Evolutionary conservation across 2,113 vertebrate species (phyloP).

Genomic region (Thunnus thynnus): DNA sequence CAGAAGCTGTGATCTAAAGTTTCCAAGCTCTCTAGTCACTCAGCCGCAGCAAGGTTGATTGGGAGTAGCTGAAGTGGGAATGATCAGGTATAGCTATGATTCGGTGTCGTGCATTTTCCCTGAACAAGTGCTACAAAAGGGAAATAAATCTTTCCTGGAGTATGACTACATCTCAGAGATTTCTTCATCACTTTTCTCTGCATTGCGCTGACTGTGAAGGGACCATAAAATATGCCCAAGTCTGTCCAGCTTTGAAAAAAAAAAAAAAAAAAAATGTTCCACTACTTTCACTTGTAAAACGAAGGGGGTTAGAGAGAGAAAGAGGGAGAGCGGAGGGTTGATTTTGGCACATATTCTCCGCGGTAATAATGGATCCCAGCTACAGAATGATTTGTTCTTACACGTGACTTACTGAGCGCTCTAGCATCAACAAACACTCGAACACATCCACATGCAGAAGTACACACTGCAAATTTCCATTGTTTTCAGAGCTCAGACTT

Average conservation of each 20-base stretch:
- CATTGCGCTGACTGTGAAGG: slow-evolving; percentile 52
- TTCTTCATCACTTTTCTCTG: slow-evolving; percentile 63
- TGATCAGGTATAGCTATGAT: slow-evolving; percentile 52
- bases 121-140: slow-evolving; percentile 36
- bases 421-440: slow-evolving; percentile 69
- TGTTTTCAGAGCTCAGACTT: slow-evolving; percentile 61
- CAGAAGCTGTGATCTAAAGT: slow-evolving; percentile 54
- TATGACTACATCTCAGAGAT: slow-evolving; percentile 56
- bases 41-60: slow-evolving; percentile 41
- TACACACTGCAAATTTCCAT: slow-evolving; percentile 57
- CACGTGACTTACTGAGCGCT: slow-evolving; percentile 76
- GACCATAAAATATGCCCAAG: slow-evolving; percentile 69
- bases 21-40: slow-evolving; percentile 50
- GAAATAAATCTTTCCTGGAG: slow-evolving; percentile 57
- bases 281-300: slow-evolving; percentile 78
- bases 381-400: slow-evolving; percentile 76
- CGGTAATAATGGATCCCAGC: slow-evolving; percentile 82
- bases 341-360: slow-evolving; percentile 72
- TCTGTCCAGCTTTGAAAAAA: slow-evolving; percentile 59
- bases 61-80: slow-evolving; percentile 32
- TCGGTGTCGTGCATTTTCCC: slow-evolving; percentile 21
- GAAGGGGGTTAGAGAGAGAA: slow-evolving; percentile 57
- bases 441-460: slow-evolving; percentile 62
- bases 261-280: slow-evolving; percentile 56
- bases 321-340: slow-evolving; percentile 64